These are phyloP conservation scores for Tachina fera DNA, from an alignment of 2,888 invertebrate species.

Conservation along the genomic window DNA sequence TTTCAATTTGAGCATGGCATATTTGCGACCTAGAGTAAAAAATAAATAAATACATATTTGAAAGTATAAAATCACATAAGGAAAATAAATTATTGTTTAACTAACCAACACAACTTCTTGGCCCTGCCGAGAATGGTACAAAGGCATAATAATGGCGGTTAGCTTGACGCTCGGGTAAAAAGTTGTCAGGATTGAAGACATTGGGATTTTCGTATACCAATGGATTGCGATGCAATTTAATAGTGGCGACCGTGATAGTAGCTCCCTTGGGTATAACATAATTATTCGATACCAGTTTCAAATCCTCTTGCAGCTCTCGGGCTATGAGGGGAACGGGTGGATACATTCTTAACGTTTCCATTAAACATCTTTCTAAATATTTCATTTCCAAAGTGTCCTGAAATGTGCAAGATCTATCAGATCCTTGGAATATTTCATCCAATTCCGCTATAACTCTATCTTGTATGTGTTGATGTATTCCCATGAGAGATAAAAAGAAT, in stretches of 20 bases:
- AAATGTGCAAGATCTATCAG: constrained; percentile 90
- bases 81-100: constrained; percentile 52
- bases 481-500: constrained; percentile 91
- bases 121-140: constrained; percentile 92
- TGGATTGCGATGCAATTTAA: constrained; percentile 88
- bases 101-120: constrained; percentile 91
- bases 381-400: constrained; percentile 94
- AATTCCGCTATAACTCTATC: constrained; percentile 89
- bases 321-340: constrained; percentile 92
- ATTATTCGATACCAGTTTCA: constrained; percentile 87
- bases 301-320: constrained; percentile 88
- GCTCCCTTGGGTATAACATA: constrained; percentile 88
- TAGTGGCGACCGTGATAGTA: constrained; percentile 87
- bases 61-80: neutral
- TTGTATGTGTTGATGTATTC: constrained; percentile 89
- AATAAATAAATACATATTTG: constrained; percentile 45
- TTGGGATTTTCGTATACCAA: constrained; percentile 90
- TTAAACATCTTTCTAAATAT: constrained; percentile 90
- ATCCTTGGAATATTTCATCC: constrained; percentile 89
- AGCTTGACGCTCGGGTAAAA: constrained; percentile 90
- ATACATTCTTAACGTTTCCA: constrained; percentile 91
- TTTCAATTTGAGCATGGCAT: constrained; percentile 91
- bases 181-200: constrained; percentile 92
- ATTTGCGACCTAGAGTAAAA: constrained; percentile 87
- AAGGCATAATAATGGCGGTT: constrained; percentile 92